Percentiles rank a stretch among this genome's conserved stretches.
Evolutionary conservation across 2,797 vertebrate genomes (phyloP).

Genomic region (Microhierax caerulescens): DNA sequence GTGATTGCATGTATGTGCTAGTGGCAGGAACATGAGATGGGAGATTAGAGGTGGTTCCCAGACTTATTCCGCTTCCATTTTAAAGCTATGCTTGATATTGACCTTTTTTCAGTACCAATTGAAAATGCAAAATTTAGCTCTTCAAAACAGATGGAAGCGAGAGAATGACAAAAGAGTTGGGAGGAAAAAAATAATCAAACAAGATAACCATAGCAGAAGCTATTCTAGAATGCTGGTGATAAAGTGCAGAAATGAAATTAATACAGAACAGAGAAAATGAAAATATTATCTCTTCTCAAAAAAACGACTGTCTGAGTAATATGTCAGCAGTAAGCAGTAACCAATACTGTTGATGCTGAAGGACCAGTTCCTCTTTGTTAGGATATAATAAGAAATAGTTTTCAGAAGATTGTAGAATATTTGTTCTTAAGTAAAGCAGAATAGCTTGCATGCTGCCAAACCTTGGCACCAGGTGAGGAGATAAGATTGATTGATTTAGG

Average conservation of each 20-base stretch:
- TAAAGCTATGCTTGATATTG: not conserved
- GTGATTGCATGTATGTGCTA: accelerated
- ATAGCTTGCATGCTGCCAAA: not conserved
- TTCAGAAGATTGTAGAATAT: not conserved
- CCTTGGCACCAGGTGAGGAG: not conserved
- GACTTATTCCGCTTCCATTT: not conserved
- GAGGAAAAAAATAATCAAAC: not conserved
- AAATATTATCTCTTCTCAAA: not conserved
- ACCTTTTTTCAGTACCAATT: not conserved
- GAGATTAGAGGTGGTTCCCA: not conserved
- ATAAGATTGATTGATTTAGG: not conserved
- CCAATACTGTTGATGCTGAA: not conserved
- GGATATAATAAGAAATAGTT: not conserved
- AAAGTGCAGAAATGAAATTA: not conserved
- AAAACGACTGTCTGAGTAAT: not conserved
- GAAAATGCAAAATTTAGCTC: not conserved
- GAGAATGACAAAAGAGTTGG: constrained; percentile 9
- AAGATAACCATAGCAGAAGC: constrained; percentile 36
- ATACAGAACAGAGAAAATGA: not conserved
- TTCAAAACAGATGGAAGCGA: constrained; percentile 43
- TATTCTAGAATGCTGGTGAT: not conserved
- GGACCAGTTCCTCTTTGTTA: not conserved
- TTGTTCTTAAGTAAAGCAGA: not conserved
- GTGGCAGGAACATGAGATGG: not conserved
- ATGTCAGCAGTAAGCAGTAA: not conserved